These are phyloP conservation scores for Gymnocheta viridis DNA, from an alignment of 2,888 invertebrate genomes.

Conservation along the genomic window DNA sequence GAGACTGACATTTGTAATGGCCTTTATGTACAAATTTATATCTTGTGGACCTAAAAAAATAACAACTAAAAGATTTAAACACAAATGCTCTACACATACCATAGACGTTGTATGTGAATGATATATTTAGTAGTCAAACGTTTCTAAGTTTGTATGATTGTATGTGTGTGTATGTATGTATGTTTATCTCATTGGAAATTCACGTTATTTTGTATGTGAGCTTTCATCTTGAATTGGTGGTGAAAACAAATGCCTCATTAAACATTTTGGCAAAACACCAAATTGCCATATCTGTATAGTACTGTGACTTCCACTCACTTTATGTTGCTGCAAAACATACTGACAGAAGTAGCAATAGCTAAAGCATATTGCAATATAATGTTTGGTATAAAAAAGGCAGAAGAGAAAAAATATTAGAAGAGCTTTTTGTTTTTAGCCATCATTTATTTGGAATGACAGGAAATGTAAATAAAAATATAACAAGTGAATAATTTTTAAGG, in stretches of 20 bases:
- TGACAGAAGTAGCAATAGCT: constrained; percentile 4
- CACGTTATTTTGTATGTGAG: constrained; percentile 28
- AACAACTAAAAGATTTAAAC: not conserved
- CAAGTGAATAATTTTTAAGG: constrained; percentile 43
- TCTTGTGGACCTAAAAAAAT: constrained; percentile 19
- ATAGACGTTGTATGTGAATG: constrained; percentile 17
- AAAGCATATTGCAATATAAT: constrained; percentile 15
- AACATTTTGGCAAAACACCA: constrained; percentile 69
- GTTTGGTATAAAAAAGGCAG: not conserved
- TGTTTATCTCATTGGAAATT: not conserved
- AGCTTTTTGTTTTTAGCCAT: constrained; percentile 34
- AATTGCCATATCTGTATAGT: constrained; percentile 61
- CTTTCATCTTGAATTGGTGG: constrained; percentile 64
- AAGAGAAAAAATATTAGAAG: constrained; percentile 1
- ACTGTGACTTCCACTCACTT: constrained; percentile 7
- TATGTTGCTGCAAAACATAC: not conserved
- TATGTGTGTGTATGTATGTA: not conserved
- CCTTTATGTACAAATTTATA: constrained; percentile 51
- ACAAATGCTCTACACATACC: not conserved
- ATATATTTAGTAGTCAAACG: constrained; percentile 24
- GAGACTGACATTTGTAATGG: constrained; percentile 69
- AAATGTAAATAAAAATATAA: constrained; percentile 63
- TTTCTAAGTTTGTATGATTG: not conserved
- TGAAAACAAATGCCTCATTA: constrained; percentile 70
- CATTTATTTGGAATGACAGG: constrained; percentile 50